These are phyloP conservation scores for Pseudolaguvia tuberculata DNA, from an alignment of 2,113 vertebrate species.

Conservation along the genomic window DNA sequence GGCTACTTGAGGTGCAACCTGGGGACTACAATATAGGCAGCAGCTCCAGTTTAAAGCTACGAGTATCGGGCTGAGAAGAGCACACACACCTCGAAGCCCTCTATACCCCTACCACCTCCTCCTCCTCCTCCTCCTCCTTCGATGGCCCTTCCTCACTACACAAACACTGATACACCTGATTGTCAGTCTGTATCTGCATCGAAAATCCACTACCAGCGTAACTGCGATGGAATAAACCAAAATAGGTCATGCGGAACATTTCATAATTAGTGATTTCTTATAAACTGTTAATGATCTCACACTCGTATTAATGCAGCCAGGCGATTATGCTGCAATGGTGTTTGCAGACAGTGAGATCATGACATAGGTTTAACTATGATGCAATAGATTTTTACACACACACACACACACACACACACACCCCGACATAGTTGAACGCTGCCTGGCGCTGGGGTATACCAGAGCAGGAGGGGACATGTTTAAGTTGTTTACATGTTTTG, in stretches of 20 bases:
- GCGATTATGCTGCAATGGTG: conserved; percentile 7
- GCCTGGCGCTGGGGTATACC: conserved; percentile 28
- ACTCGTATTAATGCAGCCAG: conserved; percentile 9
- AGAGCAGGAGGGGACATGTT: conserved; percentile 46
- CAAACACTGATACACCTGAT: conserved; percentile 7
- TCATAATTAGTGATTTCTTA: not conserved
- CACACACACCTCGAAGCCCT: conserved; percentile 20
- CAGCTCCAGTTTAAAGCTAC: conserved; percentile 44
- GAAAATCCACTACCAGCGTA: not conserved
- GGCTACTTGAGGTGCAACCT: conserved; percentile 38
- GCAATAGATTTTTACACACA: conserved; percentile 15
- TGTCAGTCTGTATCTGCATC: conserved; percentile 6
- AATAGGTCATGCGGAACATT: conserved; percentile 42
- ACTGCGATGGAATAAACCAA: not conserved
- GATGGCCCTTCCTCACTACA: not conserved
- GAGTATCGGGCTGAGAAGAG: conserved; percentile 36
- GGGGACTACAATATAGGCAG: conserved; percentile 47
- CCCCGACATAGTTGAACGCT: conserved; percentile 26
- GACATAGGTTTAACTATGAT: conserved; percentile 1
- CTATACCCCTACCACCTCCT: not conserved
- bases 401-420: no score
- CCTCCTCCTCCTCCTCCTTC: not conserved
- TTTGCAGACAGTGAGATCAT: conserved; percentile 31
- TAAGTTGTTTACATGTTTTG: conserved; percentile 56
- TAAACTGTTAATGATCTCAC: not conserved